Conservation (phyloP, 2,888 invertebrate genomes). For the Lithophane socia region DNA sequence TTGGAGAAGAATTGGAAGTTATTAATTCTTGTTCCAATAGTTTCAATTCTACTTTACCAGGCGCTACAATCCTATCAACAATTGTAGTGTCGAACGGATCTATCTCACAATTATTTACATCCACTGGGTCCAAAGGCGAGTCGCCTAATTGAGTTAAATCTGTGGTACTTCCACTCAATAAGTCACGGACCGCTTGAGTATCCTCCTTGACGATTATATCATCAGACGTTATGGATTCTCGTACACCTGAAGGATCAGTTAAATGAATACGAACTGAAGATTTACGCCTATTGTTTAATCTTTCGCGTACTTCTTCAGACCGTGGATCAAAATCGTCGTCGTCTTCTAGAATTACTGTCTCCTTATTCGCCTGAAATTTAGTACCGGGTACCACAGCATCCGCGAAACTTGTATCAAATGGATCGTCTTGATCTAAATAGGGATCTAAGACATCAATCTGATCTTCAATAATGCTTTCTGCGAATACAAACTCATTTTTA, state of each 20-base stretch:
- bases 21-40: conserved; percentile 94
- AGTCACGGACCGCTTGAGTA: conserved; percentile 90
- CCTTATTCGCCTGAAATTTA: conserved; percentile 83
- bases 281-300: conserved; percentile 85
- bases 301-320: conserved; percentile 89
- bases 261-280: conserved; percentile 91
- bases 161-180: conserved; percentile 94
- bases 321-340: conserved; percentile 92
- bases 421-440: conserved; percentile 92
- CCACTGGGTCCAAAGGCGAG: conserved; percentile 92
- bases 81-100: conserved; percentile 97
- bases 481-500: conserved; percentile 85
- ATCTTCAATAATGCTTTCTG: conserved; percentile 87
- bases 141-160: conserved; percentile 93
- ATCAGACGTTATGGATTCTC: conserved; percentile 90
- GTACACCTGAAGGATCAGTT: conserved; percentile 91
- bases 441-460: conserved; percentile 85
- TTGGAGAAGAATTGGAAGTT: conserved; percentile 80
- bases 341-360: conserved; percentile 82
- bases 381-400: conserved; percentile 92
- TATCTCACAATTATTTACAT: conserved; percentile 90
- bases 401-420: conserved; percentile 96
- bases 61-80: conserved; percentile 93
- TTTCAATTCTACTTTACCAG: conserved; percentile 95
- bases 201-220: conserved; percentile 85